Percentiles rank a stretch among this genome's conserved stretches.
These are phyloP conservation scores for Caenorhabditis sulstoni DNA, from an alignment of 2,888 invertebrate species.

Conservation along the genomic window DNA sequence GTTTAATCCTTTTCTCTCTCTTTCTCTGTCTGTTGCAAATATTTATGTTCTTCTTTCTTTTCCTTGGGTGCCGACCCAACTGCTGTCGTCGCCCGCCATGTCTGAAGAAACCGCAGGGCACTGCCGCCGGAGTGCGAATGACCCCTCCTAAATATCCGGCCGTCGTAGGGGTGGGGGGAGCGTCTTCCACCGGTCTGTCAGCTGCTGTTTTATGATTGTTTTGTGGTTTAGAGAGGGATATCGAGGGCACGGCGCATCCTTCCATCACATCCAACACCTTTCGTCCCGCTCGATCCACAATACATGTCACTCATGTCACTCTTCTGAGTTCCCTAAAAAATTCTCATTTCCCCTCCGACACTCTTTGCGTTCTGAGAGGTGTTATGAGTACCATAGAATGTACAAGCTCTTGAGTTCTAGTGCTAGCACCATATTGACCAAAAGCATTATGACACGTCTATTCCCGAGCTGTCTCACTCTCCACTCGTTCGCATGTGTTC, in stretches of 20 bases:
- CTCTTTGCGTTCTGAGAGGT: conserved; percentile 1
- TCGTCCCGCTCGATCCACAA: background rate
- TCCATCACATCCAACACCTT: too few species aligned
- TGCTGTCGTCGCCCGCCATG: conserved; percentile 50
- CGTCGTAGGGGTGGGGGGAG: too few species aligned
- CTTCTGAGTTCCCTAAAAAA: background rate
- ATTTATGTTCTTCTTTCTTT: conserved; percentile 47
- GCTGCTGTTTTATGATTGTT: conserved; percentile 55
- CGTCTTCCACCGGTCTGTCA: conserved; percentile 26
- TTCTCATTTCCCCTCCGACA: background rate
- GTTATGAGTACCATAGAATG: conserved; percentile 39
- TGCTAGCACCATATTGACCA: conserved; percentile 37
- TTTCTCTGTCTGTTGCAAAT: conserved; percentile 39
- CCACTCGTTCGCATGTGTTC: conserved; percentile 33
- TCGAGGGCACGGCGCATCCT: background rate
- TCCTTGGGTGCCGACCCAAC: conserved; percentile 14
- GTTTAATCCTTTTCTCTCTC: conserved; percentile 19
- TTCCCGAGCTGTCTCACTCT: background rate
- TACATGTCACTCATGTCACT: conserved; percentile 13
- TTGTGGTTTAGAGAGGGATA: conserved; percentile 13
- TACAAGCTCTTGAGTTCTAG: conserved; percentile 32
- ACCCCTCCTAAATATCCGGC: conserved; percentile 21
- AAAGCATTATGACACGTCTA: conserved; percentile 51
- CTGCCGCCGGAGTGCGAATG: conserved; percentile 47
- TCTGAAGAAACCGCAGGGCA: conserved; percentile 29